Base-by-base conservation (phyloP, 2,113 vertebrate genomes). In the Megaceryle torquata region DNA sequence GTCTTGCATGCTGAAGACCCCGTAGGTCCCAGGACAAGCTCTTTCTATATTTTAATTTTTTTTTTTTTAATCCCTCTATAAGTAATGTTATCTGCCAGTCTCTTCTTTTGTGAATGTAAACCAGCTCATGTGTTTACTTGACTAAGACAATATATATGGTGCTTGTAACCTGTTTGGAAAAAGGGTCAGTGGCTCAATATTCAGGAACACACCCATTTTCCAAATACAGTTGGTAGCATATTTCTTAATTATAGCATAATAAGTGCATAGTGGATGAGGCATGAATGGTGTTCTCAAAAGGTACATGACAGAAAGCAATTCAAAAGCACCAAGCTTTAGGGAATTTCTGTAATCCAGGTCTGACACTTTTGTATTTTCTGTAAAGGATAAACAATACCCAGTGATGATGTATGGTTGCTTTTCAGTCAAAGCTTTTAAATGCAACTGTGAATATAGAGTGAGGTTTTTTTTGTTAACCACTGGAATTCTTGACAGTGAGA, bases 241-340 rank as follows among this genome's bases (percentile, higher is more conserved):
- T 18, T 78, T 86, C 43, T 25, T 61, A 29, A 74, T 81, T 78
- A 56, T 68, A 78, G 18, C 28, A 8, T 54, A 54, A 16, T 11
- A 3, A 63, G 6, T 81, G 6, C 1, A 0, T 57, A 8, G 5
- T 33, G 10, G 21, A 9, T 61, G n/a, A 68, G 14, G 5, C 4
- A 18, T 70, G 22, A 3, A 8, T 53, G 18, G 2, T 43, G 9
- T 63, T 75, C 46, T 88, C 33, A 44, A 50, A 70, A 76, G 33
- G 7, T 25, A 16, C 3, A 5, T 65, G 15, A 7, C 33, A 75
- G 77, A n/a, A 75, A 53, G 51, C 31, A 81, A 9, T 37, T 70
- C 5, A 54, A 37, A 71, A 18, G 16, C 37, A 22, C 10, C 0
- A 88, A 86, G 20, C 29, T 86, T 81, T 68, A 24, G 4, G 8